Percentiles rank a stretch among this genome's conserved stretches.
Conservation (phyloP, 2,113 vertebrate species). For the Chaetops frenatus region DNA sequence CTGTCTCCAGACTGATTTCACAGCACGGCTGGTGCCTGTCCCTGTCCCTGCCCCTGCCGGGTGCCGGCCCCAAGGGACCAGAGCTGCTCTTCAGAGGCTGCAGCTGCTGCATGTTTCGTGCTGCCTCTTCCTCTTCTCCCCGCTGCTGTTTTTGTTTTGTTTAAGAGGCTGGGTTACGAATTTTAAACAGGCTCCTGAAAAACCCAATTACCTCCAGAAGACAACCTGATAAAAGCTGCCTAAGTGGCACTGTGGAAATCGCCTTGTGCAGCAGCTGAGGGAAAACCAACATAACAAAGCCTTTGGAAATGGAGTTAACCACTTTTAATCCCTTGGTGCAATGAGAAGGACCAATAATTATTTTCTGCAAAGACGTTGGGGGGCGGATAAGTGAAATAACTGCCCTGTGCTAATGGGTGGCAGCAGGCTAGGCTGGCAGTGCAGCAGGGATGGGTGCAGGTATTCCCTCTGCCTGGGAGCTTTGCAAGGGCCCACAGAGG, state of each 20-base stretch:
- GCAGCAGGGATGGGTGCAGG: background rate
- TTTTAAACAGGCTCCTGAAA: slow-evolving; percentile 53
- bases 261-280: slow-evolving; percentile 48
- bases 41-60: background rate
- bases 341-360: slow-evolving; percentile 48
- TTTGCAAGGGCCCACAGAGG: background rate
- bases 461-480: background rate
- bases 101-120: slow-evolving; percentile 19
- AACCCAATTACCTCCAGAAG: slow-evolving; percentile 60
- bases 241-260: slow-evolving; percentile 56
- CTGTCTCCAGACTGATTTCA: background rate
- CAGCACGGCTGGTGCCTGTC: background rate
- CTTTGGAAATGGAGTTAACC: slow-evolving; percentile 64
- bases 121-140: slow-evolving; percentile 10
- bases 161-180: slow-evolving; percentile 34
- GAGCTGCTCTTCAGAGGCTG: background rate
- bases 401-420: slow-evolving; percentile 8
- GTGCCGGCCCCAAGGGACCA: background rate
- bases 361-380: slow-evolving; percentile 9
- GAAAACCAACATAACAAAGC: slow-evolving; percentile 65
- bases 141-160: slow-evolving; percentile 41
- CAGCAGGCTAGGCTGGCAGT: background rate
- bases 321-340: slow-evolving; percentile 41
- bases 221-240: slow-evolving; percentile 53
- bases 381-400: background rate